Evolutionary conservation across 2,113 vertebrate species (phyloP), one percentile per base, ranked within the genome.

Genomic region (Stercorarius parasiticus): DNA sequence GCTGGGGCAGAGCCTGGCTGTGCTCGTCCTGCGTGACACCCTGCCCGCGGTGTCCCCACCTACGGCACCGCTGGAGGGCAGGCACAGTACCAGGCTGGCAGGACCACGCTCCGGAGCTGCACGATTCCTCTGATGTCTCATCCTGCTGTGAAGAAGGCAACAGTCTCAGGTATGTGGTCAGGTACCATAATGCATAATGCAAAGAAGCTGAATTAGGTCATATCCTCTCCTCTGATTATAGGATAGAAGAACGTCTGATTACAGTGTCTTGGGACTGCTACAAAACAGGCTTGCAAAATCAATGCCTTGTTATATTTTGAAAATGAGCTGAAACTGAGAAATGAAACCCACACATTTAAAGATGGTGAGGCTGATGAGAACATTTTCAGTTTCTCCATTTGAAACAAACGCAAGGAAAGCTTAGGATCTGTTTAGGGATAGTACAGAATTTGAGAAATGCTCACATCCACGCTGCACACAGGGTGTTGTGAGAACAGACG

Each of bases 141-240:
- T 9, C 70, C 47, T 55, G 55, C 77, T 81, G 86, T 11, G 83
- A 62, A 70, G 66, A 70, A 64, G 32, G 52, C 76, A 92, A 32
- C 19, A 74, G 47, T 11, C 52, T 71, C 58, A 56, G 67, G 42
- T 73, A 30, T 27, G 86, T 71, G 76, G 80, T 91, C 83, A 96
- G 91, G 83, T 91, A 83, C 42, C 52, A 58, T 38, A 73, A 95
- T 94, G 83, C 83, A 93, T 94, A 88, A 95, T 81, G 83, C 80
- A 91, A 81, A 88, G 76, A 49, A 59, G 42, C 9, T 78, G 80
- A 94, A 86, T 86, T 95, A 91, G 82, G 59, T 78, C 76, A 73
- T 83, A 83, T 90, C 93, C 82, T 90, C 47, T 94, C 69, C 59
- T 88, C 92, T 93, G 90, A 92, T 97, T 96, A 81, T 59, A 70